Evolutionary conservation across 2,113 vertebrate species (phyloP).

Genomic region (Syngnathoides biaculeatus): DNA sequence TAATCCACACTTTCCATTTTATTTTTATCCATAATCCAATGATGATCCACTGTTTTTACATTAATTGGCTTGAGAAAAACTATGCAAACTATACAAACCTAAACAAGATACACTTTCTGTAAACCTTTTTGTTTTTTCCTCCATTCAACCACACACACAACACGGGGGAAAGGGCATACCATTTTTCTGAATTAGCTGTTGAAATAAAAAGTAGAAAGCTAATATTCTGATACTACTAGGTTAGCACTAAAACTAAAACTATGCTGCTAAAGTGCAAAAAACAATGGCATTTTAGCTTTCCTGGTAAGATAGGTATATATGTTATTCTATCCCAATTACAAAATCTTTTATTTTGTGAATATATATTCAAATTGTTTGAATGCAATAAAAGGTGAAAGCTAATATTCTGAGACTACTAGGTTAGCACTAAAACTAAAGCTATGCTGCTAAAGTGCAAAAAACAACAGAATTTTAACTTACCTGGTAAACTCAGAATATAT

Average conservation of each 20-base stretch:
- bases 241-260: too few species aligned
- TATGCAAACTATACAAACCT: slow-evolving; percentile 32
- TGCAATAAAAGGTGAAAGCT: too few species aligned
- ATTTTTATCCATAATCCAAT: background rate
- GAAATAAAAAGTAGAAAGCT: too few species aligned
- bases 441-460: too few species aligned
- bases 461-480: too few species aligned
- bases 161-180: background rate
- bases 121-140: slow-evolving; percentile 13
- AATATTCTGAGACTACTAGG: too few species aligned
- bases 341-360: background rate
- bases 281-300: too few species aligned
- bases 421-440: too few species aligned
- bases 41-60: background rate
- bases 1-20: background rate
- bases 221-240: too few species aligned
- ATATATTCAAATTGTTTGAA: background rate
- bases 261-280: too few species aligned
- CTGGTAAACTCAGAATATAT: too few species aligned
- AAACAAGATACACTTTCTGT: slow-evolving; percentile 32
- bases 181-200: background rate
- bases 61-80: background rate
- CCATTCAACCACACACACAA: background rate
- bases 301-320: too few species aligned
- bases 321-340: background rate